Evolutionary conservation across 2,797 vertebrate genomes (phyloP), one percentile per base, ranked within the genome.

Genomic region (Dipus sagitta): DNA sequence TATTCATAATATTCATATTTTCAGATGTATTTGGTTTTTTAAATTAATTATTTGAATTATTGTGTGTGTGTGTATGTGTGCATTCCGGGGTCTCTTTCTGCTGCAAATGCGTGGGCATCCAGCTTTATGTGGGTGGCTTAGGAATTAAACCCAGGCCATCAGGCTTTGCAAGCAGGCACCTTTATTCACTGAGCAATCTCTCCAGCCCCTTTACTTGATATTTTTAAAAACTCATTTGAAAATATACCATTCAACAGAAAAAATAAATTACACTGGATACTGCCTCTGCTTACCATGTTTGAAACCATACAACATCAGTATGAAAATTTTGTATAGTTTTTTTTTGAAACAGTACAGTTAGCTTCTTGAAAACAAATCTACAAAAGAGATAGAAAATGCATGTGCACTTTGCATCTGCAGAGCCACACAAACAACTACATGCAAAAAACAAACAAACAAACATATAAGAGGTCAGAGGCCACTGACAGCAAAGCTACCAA

Each of bases 291-390:
- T 80, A 67, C 12, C 91, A 17, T 80, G 23, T 60, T 91, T 91
- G 74, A 86, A 58, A 62, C 32, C 38, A 93, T 3, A 70, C 18
- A 86, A 70, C 11, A 87, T 18, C 20, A 30, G 4, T 64, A 65
- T 42, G 58, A 87, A 7, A 84, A 83, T 82, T 83, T 64, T 65
- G 20, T 67, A 52, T 62, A 30, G 67, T 74, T 47, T 47, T 38
- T 78, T 92, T 52, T 15, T 34, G 18, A 96, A 17, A 75, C 91
- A 95, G 83, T 70, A 67, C 2, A 75, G 23, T 52, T 92, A 24
- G 64, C 60, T 58, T 84, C 11, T 83, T 79, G 20, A 60, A 7
- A 54, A 82, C 13, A 71, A 67, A 85, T 6, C 62, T 86, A 32
- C 65, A 88, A 76, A 74, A 87, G 28, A 95, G 88, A 86, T 67